Base-by-base conservation (phyloP, 2,888 invertebrate genomes). In the Microdon myrmicae region DNA sequence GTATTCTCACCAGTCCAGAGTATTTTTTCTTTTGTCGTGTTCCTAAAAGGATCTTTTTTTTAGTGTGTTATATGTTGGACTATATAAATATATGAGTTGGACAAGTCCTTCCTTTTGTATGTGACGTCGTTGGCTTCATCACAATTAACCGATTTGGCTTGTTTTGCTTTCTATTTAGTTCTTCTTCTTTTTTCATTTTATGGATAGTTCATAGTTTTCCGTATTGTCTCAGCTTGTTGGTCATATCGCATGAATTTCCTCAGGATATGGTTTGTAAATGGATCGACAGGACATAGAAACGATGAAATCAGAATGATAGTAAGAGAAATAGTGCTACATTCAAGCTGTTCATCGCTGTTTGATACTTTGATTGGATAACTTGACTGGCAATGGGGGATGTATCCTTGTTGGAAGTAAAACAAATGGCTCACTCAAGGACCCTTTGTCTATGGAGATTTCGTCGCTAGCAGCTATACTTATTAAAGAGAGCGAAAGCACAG, bases 81-180 rank as follows among this genome's bases (percentile, higher is more conserved):
- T 45, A 32, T 51, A 51, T 51, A 64, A 64, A 64, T 64, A 55
- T 56, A n/a, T n/a, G n/a, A n/a, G n/a, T n/a, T n/a, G n/a, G n/a
- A n/a, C n/a, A n/a, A n/a, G n/a, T n/a, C n/a, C n/a, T n/a, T n/a
- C n/a, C n/a, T n/a, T n/a, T 14, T 10, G 35, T 16, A 6, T 13
- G 13, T 37, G 29, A 17, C 8, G 51, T 35, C 55, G 51, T 55
- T 61, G 55, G 60, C 35, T 45, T 34, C 49, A 20, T 61, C 49
- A 55, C 55, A 61, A 61, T 60, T 60, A 45, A 53, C 54, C 48
- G 41, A 59, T 53, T 39, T 48, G 25, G 16, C 37, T 38, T 43
- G 43, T 29, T 41, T 17, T 55, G n/a, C 9, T 1, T 6, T 17
- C 17, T 23, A 16, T 32, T 8, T 8, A 4, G 5, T 25, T 6